A percentile compares a stretch with the other conserved stretches of the same genome.
These are phyloP conservation scores for Crotalus helleri DNA, from an alignment of 2,113 vertebrate species.

Conservation along the genomic window DNA sequence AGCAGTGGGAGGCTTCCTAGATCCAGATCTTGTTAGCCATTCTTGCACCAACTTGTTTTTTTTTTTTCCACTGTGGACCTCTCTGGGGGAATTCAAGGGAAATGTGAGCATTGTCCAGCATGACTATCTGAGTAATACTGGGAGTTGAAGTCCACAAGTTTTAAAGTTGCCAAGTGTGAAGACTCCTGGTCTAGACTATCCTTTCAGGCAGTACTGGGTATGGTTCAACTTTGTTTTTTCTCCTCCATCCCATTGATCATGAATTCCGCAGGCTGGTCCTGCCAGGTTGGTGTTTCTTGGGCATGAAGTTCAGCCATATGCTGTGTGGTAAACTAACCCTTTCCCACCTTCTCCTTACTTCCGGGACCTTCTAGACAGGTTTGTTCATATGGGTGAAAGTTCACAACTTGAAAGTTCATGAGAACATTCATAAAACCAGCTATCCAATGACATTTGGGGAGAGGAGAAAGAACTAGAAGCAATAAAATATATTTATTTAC, in stretches of 20 bases:
- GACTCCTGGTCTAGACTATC: neutral
- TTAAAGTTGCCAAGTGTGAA: neutral
- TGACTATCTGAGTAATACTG: neutral
- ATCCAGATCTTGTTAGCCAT: neutral
- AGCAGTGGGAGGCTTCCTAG: neutral
- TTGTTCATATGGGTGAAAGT: neutral
- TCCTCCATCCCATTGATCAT: neutral
- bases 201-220: neutral
- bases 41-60: neutral
- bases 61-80: neutral
- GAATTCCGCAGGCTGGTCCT: neutral
- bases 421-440: neutral
- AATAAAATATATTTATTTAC: neutral
- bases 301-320: neutral
- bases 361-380: neutral
- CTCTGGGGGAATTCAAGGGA: neutral
- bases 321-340: neutral
- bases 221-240: neutral
- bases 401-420: neutral
- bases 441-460: neutral
- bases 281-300: neutral
- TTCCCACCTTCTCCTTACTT: neutral
- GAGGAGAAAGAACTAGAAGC: neutral
- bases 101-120: neutral
- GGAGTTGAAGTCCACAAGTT: neutral